Evolutionary conservation across 2,797 vertebrate species (phyloP).

Genomic region (Alectoris magna): DNA sequence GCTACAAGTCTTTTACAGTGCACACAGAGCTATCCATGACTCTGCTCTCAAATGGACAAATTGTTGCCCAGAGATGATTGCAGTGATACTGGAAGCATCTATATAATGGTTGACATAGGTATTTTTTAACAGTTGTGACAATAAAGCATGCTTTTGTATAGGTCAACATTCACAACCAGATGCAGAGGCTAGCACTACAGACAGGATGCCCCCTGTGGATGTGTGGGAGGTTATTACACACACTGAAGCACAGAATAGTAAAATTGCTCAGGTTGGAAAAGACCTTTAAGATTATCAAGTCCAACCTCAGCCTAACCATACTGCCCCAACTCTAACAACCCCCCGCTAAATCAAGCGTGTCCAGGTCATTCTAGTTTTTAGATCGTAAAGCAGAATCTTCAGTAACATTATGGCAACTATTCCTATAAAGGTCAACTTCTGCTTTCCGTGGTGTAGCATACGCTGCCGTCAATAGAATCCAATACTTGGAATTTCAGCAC

Average conservation of each 20-base stretch:
- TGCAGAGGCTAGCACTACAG: neutral
- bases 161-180: neutral
- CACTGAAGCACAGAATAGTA: neutral
- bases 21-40: neutral
- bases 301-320: too few relatives aligned
- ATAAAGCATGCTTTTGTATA: neutral
- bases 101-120: accelerated
- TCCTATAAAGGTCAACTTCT: neutral
- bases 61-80: neutral
- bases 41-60: neutral
- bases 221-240: neutral
- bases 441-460: neutral
- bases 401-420: neutral
- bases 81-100: neutral
- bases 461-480: neutral
- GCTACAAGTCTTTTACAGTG: neutral
- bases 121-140: neutral
- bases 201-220: neutral
- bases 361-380: neutral
- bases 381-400: neutral
- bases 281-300: too few relatives aligned
- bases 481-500: neutral
- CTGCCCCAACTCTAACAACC: too few relatives aligned
- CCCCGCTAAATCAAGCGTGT: too few relatives aligned
- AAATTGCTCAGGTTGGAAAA: too few relatives aligned